Evolutionary conservation across 1,140 invertebrate species (phyloP), one percentile per base, ranked within the genome.

Genomic region (Ectropis grisescens): DNA sequence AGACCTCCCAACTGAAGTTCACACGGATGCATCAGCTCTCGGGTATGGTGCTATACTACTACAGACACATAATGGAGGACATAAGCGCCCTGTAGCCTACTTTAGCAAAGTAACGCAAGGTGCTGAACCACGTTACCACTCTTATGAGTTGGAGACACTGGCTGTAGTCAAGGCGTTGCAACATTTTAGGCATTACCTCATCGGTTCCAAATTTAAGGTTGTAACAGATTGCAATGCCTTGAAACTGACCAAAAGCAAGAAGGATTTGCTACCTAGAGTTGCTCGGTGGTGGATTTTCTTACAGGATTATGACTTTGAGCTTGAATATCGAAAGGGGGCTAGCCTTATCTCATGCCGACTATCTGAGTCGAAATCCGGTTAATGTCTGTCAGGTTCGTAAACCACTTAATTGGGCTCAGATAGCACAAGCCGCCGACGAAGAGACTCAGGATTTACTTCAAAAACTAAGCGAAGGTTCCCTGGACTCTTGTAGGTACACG

Each of bases 261-360:
- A 62, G 40, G 60, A 72, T 34, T 29, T 76, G 8, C 15, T 49
- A 5, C 50, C 58, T 2, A 30, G 56, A 9, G 54, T 54, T 9
- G 54, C 47, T 9, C 29, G 57, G 1, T 78, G 69, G 68, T 61
- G 66, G 57, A 44, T 70, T 1, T 58, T 57, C 26, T 12, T 74
- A 0, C 62, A 75, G 28, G 58, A 68, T 14, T 68, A 41, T 30
- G 4, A 58, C n/a, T 72, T 67, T 27, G 38, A 55, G 5, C 50
- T 84, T 11, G 47, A 60, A 23, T 74, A 84, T 44, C 33, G 71
- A 28, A 30, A 54, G 41, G 55, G 66, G 15, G 14, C 15, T 33
- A n/a, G 9, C 34, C 10, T 33, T 60, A 47, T 11, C 34, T 4
- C 48, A 61, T 26, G 55, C 59, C 2, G 58, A 65, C 36, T 47